phyloP scores from a whole-genome alignment of 2,888 invertebrate genomes.

The Mongoloraphidia duomilia region DNA sequence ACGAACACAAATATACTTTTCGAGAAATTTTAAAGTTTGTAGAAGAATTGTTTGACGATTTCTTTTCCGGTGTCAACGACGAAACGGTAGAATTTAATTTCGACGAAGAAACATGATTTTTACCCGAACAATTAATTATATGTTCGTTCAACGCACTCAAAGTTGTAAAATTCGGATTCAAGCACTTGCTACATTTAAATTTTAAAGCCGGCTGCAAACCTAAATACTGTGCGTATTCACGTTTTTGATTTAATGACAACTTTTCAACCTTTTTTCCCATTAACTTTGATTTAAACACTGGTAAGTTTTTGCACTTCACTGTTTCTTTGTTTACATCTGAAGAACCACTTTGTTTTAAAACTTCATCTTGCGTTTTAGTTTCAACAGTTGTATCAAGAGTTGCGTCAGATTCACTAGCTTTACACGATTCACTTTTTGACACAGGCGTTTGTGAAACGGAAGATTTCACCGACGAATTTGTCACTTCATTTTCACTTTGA shows the following conservation, averaged over 20 bases:
- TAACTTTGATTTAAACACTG: neutral
- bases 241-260: slow-evolving; percentile 7
- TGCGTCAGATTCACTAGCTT: too few species aligned
- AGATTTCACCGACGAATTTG: neutral
- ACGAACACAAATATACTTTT: slow-evolving; percentile 67
- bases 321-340: neutral
- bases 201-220: slow-evolving; percentile 56
- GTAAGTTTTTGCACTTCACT: neutral
- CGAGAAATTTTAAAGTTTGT: slow-evolving; percentile 51
- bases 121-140: slow-evolving; percentile 41
- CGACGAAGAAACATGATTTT: slow-evolving; percentile 5
- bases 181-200: slow-evolving; percentile 62
- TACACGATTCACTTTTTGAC: too few species aligned
- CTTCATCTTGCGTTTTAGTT: too few species aligned
- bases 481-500: slow-evolving; percentile 2
- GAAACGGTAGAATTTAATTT: slow-evolving; percentile 1
- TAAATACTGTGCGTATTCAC: slow-evolving; percentile 56
- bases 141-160: slow-evolving; percentile 54
- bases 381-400: too few species aligned
- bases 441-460: too few species aligned
- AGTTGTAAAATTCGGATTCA: slow-evolving; percentile 49
- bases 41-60: slow-evolving; percentile 13
- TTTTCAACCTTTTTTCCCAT: neutral
- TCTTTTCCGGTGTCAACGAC: slow-evolving; percentile 12
- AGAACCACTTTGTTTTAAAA: neutral